A percentile compares a stretch with the other conserved stretches of the same genome.
phyloP scores from a whole-genome alignment of 2,113 vertebrate species.

The Xerus inauris region DNA sequence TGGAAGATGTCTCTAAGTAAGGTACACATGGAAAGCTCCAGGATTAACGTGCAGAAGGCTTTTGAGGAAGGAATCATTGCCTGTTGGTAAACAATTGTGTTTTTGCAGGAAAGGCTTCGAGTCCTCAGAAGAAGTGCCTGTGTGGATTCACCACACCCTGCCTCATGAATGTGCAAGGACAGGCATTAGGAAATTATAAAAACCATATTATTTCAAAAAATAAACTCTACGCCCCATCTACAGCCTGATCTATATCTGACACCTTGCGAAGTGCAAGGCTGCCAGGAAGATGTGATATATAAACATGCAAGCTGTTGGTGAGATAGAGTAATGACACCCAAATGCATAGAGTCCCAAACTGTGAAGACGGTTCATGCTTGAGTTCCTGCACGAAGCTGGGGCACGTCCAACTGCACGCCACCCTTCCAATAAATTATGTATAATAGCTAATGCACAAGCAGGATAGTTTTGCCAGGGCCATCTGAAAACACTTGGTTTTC shows the following conservation, averaged over 20 bases:
- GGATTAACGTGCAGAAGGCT: background rate
- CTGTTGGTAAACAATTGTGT: background rate
- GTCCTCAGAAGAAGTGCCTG: background rate
- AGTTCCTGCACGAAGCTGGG: background rate
- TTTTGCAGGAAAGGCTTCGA: background rate
- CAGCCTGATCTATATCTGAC: conserved; percentile 22
- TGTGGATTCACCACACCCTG: background rate
- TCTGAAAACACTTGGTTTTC: conserved; percentile 72
- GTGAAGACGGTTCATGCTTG: background rate
- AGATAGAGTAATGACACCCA: background rate
- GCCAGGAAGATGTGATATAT: background rate
- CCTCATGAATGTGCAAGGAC: background rate
- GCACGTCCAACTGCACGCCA: background rate
- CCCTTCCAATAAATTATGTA: background rate
- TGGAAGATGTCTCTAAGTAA: background rate
- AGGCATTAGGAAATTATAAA: conserved; percentile 41
- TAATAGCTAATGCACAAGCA: background rate
- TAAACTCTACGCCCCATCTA: background rate
- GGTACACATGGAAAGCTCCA: background rate
- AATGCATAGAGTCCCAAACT: background rate
- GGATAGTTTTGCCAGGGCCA: conserved; percentile 30
- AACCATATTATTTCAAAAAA: conserved; percentile 61
- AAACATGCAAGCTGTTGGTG: background rate
- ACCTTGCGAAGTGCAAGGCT: conserved; percentile 15
- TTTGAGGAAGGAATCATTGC: background rate